Base-by-base conservation (phyloP, 2,797 vertebrate genomes). In the Acrossocheilus fasciatus region DNA sequence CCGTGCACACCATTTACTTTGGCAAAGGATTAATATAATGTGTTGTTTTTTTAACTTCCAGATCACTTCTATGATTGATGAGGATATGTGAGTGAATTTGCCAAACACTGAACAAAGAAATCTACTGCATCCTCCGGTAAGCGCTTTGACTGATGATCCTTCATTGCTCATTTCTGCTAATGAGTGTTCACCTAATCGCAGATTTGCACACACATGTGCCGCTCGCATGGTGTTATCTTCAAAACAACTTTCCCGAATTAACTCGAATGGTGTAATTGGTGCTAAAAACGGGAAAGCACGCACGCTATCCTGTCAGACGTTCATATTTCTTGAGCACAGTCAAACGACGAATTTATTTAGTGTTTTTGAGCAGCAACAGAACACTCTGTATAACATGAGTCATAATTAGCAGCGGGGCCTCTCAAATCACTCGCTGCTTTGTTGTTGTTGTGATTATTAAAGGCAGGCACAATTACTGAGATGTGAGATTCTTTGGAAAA, bases 11-110 rank as follows among this genome's bases (percentile, higher is more conserved):
- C 74, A 76, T 88, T 83, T 72, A 30, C n/a, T 87, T 76, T 79
- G 76, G 54, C 64, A 34, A 41, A 57, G 76, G 70, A 84, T 86
- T 89, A 91, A 91, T 91, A 90, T 93, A 87, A 93, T 92, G 86
- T 91, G 88, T 89, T 90, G 43, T 93, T 88, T 89, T 91, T 92
- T 92, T 87, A 82, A 43, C 62, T 90, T 89, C 78, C 86, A 95
- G 95, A 93, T 88, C 79, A 86, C 76, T 87, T 91, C 87, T 91
- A 91, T 94, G 95, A 95, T 96, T 94, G 94, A 96, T 95, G 95
- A 95, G 91, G 94, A 95, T 93, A 93, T 94, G 92, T 91, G 88
- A 90, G 90, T 91, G 7, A 91, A 93, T 92, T 95, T 94, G 91
- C 92, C 91, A 91, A 88, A 92, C 87, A 92, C 91, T 90, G 92